phyloP scores from a whole-genome alignment of 2,888 invertebrate species.

The Oligia latruncula region DNA sequence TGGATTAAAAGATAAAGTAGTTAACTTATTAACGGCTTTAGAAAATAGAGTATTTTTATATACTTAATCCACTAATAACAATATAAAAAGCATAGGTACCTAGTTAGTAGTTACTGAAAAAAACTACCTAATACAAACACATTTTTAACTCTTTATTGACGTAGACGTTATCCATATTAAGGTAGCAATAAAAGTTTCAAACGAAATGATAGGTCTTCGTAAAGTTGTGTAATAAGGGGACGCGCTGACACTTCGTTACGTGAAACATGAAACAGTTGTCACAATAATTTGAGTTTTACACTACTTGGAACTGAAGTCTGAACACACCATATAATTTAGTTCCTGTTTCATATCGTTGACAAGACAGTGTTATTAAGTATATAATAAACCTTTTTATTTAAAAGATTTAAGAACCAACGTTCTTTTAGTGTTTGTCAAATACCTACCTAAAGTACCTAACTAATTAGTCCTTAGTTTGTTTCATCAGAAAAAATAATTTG shows the following conservation, averaged over 20 bases:
- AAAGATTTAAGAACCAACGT: slow-evolving; percentile 14
- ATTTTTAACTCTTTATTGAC: slow-evolving; percentile 30
- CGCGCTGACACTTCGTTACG: slow-evolving; percentile 70
- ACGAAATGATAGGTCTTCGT: slow-evolving; percentile 69
- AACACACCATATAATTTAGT: slow-evolving; percentile 69
- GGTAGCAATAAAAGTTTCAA: slow-evolving; percentile 51
- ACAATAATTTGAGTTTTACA: slow-evolving; percentile 75
- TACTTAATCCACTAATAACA: neutral
- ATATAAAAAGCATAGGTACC: neutral
- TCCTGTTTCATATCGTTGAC: slow-evolving; percentile 38
- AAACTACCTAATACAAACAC: neutral
- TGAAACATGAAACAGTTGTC: slow-evolving; percentile 73
- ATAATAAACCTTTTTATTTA: slow-evolving; percentile 21
- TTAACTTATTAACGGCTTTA: too few species aligned
- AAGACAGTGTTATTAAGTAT: slow-evolving; percentile 36
- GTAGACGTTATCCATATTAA: slow-evolving; percentile 19
- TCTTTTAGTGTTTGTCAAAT: neutral
- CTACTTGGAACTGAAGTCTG: slow-evolving; percentile 68
- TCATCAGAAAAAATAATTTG: too few species aligned
- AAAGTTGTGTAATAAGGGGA: slow-evolving; percentile 62
- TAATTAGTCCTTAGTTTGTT: neutral
- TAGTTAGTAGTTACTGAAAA: neutral
- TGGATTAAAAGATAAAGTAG: neutral
- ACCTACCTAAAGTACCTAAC: neutral
- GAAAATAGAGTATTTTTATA: neutral